phyloP scores from a whole-genome alignment of 2,113 vertebrate genomes.

The Machaerirhynchus nigripectus region DNA sequence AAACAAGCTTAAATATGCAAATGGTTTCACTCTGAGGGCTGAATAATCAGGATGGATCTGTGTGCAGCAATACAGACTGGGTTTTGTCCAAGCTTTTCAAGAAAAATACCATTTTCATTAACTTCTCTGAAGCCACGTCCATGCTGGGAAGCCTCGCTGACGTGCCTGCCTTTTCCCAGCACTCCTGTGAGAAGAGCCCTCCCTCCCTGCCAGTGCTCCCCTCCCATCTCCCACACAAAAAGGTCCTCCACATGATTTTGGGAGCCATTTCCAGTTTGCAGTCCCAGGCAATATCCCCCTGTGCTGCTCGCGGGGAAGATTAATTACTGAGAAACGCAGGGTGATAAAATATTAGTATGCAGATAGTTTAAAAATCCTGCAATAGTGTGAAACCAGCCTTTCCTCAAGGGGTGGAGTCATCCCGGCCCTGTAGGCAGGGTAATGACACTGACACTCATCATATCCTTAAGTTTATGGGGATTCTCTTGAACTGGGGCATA shows the following conservation, averaged over 20 bases:
- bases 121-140: background rate
- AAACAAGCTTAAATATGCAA: background rate
- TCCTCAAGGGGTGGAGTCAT: accelerated
- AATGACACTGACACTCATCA: background rate
- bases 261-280: background rate
- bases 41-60: background rate
- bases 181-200: background rate
- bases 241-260: background rate
- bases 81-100: background rate
- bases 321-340: accelerated
- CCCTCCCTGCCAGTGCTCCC: background rate
- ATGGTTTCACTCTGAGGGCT: background rate
- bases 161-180: background rate
- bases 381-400: background rate
- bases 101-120: background rate
- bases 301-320: background rate
- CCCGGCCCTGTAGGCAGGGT: background rate
- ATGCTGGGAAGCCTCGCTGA: background rate
- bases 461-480: background rate
- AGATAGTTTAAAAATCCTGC: background rate
- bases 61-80: background rate
- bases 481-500: background rate
- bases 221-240: background rate
- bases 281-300: background rate
- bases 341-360: background rate